Evolutionary conservation across 2,113 vertebrate genomes (phyloP).

Genomic region (Jaculus jaculus): DNA sequence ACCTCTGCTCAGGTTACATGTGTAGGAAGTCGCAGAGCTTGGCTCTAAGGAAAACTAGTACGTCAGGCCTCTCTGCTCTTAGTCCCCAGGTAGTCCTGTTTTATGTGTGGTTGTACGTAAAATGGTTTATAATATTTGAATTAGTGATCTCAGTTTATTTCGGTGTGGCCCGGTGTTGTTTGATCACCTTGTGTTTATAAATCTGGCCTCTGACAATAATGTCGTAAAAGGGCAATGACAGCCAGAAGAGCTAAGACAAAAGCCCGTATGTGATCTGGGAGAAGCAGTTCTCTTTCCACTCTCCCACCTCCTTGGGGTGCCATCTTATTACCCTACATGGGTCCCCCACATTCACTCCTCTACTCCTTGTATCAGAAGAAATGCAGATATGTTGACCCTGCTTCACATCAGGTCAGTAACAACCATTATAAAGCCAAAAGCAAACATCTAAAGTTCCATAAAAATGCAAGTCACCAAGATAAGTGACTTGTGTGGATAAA

Average conservation of each 20-base stretch:
- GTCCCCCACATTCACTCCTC: neutral
- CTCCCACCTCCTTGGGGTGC: neutral
- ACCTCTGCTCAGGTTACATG: neutral
- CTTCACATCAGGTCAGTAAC: neutral
- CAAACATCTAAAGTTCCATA: neutral
- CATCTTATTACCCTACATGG: rapidly evolving
- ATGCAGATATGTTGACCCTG: neutral
- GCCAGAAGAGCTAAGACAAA: neutral
- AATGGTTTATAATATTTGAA: neutral
- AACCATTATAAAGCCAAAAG: neutral
- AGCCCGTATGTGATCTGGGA: neutral
- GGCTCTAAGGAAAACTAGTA: neutral
- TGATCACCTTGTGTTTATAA: neutral
- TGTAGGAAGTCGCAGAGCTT: neutral
- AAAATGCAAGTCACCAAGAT: neutral
- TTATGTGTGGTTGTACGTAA: neutral
- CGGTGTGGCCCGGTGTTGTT: neutral
- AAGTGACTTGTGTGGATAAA: neutral
- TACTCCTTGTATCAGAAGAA: neutral
- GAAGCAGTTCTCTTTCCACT: neutral
- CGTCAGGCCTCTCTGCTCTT: neutral
- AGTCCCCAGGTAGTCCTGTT: neutral
- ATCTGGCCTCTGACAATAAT: neutral
- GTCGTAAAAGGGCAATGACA: neutral
- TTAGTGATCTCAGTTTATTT: neutral